These are phyloP conservation scores for Metacarcinus magister DNA, from an alignment of 2,888 invertebrate genomes.

Conservation along the genomic window DNA sequence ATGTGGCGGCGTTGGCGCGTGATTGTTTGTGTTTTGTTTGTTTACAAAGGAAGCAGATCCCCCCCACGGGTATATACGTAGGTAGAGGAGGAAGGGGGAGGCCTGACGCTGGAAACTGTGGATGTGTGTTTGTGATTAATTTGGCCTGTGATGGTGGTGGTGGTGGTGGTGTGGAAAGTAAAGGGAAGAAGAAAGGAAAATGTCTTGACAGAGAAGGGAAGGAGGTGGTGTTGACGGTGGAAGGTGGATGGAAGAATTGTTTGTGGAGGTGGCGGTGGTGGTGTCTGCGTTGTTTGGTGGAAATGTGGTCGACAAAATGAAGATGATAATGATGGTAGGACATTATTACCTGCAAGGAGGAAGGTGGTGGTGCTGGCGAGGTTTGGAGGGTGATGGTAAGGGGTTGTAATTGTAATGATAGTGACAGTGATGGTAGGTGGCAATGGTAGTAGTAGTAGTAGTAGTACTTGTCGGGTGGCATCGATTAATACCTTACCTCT, in stretches of 20 bases:
- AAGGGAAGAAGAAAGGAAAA: background rate
- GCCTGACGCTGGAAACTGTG: background rate
- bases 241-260: background rate
- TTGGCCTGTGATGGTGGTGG: background rate
- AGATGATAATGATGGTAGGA: background rate
- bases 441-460: background rate
- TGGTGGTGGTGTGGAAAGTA: background rate
- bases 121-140: background rate
- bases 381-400: background rate
- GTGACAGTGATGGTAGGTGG: background rate
- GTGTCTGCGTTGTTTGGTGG: background rate
- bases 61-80: background rate
- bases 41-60: background rate
- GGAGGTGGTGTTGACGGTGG: background rate
- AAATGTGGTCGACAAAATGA: background rate
- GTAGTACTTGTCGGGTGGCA: conserved; percentile 47
- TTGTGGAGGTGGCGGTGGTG: conserved; percentile 14
- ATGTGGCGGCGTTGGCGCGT: background rate
- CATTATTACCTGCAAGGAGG: background rate
- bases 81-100: too few relatives aligned
- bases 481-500: conserved; percentile 67
- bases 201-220: background rate
- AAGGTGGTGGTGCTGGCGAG: background rate
- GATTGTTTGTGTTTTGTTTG: background rate
- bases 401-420: background rate